Evolutionary conservation across 2,113 vertebrate species (phyloP), one percentile per base, ranked within the genome.

Genomic region (Myxocyprinus asiaticus): DNA sequence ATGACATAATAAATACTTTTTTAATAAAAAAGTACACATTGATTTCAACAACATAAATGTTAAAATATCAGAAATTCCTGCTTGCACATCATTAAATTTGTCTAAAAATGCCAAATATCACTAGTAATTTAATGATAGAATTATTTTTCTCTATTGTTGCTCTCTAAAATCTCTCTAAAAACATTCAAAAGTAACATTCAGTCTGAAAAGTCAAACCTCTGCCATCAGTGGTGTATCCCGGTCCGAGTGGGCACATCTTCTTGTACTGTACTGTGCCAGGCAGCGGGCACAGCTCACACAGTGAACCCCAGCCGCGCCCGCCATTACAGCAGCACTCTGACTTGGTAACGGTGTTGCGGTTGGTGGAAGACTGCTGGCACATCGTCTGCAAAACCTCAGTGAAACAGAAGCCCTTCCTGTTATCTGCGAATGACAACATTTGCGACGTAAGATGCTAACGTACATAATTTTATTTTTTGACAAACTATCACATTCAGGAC

Each of bases 221-320:
- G 15, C 96, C 96, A 0, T 97, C 94, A 0, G 94, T 94, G 53
- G 94, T 95, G 84, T 96, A 99, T 0, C 97, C 97, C 0, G 94
- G 92, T 50, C 97, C 96, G 0, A 96, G 95, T 0, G 96, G 96
- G 69, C 97, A 99, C 95, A 98, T 96, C 80, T 91, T 96, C 90
- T 95, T 96, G 92, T 96, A 95, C 67, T 94, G 92, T 6, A 95
- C 82, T 0, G 97, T 99, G 72, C 95, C 94, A 0, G 95, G 96
- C 15, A 99, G 92, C 0, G 97, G 97, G 68, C 96, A 99, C 15
- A 96, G 92, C 81, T 98, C 96, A 1, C 97, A 99, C 89, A 89
- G 93, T 2, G 93, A 90, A 0, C 97, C 96, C 96, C 96, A 99
- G 78, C 94, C 95, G 7, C 95, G 94, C 12, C 95, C 95, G 0